These are phyloP conservation scores for Macrosiphum euphorbiae DNA, from an alignment of 2,888 invertebrate genomes.

Conservation along the genomic window DNA sequence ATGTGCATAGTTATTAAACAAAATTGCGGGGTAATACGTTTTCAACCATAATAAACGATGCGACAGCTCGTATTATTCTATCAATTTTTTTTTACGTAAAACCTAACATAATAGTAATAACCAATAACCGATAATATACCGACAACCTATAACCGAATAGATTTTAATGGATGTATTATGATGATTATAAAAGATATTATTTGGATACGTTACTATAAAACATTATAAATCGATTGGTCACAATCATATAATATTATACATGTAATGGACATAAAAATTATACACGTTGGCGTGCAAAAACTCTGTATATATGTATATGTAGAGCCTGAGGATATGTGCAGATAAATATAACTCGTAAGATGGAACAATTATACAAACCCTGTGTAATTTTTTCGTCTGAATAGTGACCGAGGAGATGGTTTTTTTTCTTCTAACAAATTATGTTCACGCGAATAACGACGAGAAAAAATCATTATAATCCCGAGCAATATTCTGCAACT, in stretches of 20 bases:
- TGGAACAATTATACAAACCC: neutral
- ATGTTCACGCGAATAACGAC: neutral
- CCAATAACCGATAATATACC: neutral
- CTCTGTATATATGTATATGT: neutral
- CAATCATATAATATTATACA: slow-evolving; percentile 10
- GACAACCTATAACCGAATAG: neutral
- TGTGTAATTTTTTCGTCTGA: neutral
- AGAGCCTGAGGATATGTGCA: neutral
- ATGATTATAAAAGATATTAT: neutral
- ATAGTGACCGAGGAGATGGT: neutral
- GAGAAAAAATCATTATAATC: neutral
- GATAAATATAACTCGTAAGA: neutral
- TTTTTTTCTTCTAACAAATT: neutral
- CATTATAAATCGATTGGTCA: slow-evolving; percentile 25
- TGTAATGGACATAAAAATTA: neutral
- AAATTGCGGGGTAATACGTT: neutral
- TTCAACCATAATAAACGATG: neutral
- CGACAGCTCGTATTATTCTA: neutral
- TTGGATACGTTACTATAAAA: neutral
- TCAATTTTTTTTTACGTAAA: neutral
- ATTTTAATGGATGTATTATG: neutral
- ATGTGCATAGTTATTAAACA: neutral
- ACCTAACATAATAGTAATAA: neutral
- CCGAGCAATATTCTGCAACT: neutral
- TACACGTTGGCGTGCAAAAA: neutral